Percentiles rank a stretch among this genome's conserved stretches.
Conservation (phyloP, 2,797 vertebrate species). For the Lates japonicus region DNA sequence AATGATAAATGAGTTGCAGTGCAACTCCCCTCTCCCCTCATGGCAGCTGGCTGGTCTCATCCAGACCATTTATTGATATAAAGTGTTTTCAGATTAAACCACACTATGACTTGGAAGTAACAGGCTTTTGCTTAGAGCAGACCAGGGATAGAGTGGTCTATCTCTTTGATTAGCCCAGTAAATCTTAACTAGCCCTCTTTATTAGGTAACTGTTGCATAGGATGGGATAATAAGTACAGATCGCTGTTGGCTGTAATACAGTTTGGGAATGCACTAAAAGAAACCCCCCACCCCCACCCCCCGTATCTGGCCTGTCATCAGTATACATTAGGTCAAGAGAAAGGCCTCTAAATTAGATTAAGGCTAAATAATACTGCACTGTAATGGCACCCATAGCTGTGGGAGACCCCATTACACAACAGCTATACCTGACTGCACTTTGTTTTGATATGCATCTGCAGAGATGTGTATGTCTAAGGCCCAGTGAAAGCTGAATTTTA, state of each 20-base stretch:
- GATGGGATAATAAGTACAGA: slow-evolving; percentile 84
- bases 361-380: slow-evolving; percentile 74
- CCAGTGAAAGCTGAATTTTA: slow-evolving; percentile 6
- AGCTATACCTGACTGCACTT: slow-evolving; percentile 58
- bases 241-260: slow-evolving; percentile 78
- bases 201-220: slow-evolving; percentile 82
- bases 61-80: slow-evolving; percentile 41
- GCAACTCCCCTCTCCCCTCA: slow-evolving; percentile 21
- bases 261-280: slow-evolving; percentile 75
- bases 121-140: slow-evolving; percentile 41
- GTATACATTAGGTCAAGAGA: slow-evolving; percentile 79
- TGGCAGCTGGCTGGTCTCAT: slow-evolving; percentile 30
- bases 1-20: slow-evolving; percentile 32
- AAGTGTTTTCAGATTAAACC: slow-evolving; percentile 50
- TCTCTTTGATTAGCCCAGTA: slow-evolving; percentile 81
- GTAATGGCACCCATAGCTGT: slow-evolving; percentile 72
- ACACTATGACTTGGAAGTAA: slow-evolving; percentile 46
- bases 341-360: slow-evolving; percentile 74
- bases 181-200: slow-evolving; percentile 81
- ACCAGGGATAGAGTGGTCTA: slow-evolving; percentile 60
- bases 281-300: slow-evolving; percentile 34
- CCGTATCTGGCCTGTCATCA: slow-evolving; percentile 75
- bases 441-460: slow-evolving; percentile 46
- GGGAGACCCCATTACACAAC: slow-evolving; percentile 65
- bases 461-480: slow-evolving; percentile 13